Percentiles rank a stretch among this genome's conserved stretches.
Conservation (phyloP, 2,797 vertebrate genomes). For the Carduelis carduelis region DNA sequence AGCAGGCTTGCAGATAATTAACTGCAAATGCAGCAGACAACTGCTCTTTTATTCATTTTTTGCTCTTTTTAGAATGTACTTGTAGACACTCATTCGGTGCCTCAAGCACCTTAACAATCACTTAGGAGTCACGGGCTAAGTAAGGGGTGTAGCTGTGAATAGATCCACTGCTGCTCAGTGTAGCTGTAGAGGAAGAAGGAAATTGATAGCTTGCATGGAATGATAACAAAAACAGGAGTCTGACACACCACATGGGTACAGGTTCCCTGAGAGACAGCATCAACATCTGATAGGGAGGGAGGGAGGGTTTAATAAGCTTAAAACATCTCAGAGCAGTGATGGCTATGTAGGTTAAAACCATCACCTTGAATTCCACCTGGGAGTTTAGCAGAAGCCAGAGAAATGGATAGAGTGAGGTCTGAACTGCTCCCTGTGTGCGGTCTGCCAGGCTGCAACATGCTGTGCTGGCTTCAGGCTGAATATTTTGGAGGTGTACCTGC, state of each 20-base stretch:
- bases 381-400: not conserved
- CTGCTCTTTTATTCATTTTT: slow-evolving; percentile 29
- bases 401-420: not conserved
- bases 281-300: not conserved
- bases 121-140: slow-evolving; percentile 8
- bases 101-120: slow-evolving; percentile 1
- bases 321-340: not conserved
- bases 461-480: not conserved
- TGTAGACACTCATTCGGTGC: not conserved
- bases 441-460: not conserved
- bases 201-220: not conserved
- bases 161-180: not conserved
- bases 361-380: slow-evolving; percentile 3
- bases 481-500: not conserved
- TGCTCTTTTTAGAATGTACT: not conserved
- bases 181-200: not conserved
- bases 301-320: not conserved
- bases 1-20: not conserved
- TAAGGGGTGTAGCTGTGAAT: not conserved
- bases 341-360: not conserved
- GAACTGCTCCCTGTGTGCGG: not conserved
- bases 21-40: not conserved
- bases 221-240: not conserved
- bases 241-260: not conserved
- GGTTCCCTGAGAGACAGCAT: not conserved